Evolutionary conservation across 2,113 vertebrate species (phyloP).

Genomic region (Periophthalmus modestus): DNA sequence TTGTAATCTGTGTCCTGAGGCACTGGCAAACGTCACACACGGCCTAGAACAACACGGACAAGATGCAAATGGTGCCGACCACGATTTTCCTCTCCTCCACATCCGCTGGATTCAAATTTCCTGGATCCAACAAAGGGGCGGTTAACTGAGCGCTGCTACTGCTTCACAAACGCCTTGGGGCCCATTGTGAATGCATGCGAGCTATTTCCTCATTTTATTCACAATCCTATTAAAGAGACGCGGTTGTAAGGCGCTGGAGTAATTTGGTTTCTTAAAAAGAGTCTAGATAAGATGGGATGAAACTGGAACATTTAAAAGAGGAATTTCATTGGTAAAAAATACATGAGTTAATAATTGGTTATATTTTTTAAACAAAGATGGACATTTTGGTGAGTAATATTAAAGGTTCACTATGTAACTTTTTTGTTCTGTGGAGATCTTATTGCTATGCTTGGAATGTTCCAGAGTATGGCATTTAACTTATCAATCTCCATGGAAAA

Average conservation of each 20-base stretch:
- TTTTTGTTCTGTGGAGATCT: too few relatives aligned
- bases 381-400: too few relatives aligned
- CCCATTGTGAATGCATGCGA: not conserved
- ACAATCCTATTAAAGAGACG: not conserved
- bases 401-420: too few relatives aligned
- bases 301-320: not conserved
- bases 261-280: slow-evolving; percentile 19
- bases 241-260: not conserved
- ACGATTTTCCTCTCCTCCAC: not conserved
- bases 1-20: slow-evolving; percentile 33
- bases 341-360: not conserved
- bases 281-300: not conserved
- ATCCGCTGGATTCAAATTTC: slow-evolving; percentile 7
- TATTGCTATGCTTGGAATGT: too few relatives aligned
- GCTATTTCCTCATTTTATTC: not conserved
- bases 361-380: too few relatives aligned
- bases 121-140: slow-evolving; percentile 1
- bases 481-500: too few relatives aligned
- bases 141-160: not conserved
- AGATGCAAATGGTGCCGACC: slow-evolving; percentile 24
- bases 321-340: not conserved
- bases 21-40: slow-evolving; percentile 20
- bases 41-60: slow-evolving; percentile 15
- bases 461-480: too few relatives aligned
- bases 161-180: not conserved